These are phyloP conservation scores for Archivesica marissinica DNA, from an alignment of 1,140 invertebrate genomes.

Conservation along the genomic window DNA sequence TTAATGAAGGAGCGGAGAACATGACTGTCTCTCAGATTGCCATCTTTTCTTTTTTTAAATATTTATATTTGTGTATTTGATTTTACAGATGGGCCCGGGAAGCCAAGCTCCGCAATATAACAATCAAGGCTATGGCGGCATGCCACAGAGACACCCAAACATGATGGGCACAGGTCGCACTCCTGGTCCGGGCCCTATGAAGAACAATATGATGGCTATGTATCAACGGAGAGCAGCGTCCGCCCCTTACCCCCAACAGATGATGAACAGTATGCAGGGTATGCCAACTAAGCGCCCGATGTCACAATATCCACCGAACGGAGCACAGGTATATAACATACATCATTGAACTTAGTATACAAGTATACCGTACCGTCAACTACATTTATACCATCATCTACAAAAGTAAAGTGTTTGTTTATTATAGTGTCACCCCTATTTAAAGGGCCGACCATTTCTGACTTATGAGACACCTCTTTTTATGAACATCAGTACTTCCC, in stretches of 20 bases:
- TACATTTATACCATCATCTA: too few relatives aligned
- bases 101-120: constrained; percentile 70
- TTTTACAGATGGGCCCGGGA: constrained; percentile 52
- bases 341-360: too few relatives aligned
- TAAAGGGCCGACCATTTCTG: too few relatives aligned
- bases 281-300: constrained; percentile 70
- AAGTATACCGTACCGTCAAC: too few relatives aligned
- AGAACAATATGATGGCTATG: constrained; percentile 75
- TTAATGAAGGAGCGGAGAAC: too few relatives aligned
- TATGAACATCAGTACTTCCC: too few relatives aligned
- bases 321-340: constrained; percentile 67
- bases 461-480: too few relatives aligned
- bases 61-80: not conserved
- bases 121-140: constrained; percentile 70
- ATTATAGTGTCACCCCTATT: too few relatives aligned
- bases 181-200: constrained; percentile 84
- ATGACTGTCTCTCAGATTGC: too few relatives aligned
- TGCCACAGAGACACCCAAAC: constrained; percentile 75
- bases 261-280: constrained; percentile 72
- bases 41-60: not conserved
- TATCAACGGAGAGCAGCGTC: constrained; percentile 73
- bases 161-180: constrained; percentile 73
- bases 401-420: too few relatives aligned
- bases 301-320: constrained; percentile 77
- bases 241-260: constrained; percentile 78